Conservation (phyloP, 2,113 vertebrate species). For the Amphiprion ocellaris region DNA sequence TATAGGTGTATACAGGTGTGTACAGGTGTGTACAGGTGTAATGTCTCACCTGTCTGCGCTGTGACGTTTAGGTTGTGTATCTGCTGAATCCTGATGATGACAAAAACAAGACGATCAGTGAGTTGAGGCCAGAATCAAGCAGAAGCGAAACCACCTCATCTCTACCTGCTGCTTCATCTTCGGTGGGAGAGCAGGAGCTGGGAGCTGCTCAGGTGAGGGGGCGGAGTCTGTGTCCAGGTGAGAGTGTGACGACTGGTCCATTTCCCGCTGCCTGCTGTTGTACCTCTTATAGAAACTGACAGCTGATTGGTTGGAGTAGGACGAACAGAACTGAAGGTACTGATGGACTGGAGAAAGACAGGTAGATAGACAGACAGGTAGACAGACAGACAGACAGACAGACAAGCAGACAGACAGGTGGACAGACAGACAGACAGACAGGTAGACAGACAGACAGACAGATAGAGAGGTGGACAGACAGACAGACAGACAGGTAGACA, state of each 20-base stretch:
- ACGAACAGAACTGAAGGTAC: conserved; percentile 93
- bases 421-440: no score
- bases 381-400: neutral
- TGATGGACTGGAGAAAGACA: conserved; percentile 86
- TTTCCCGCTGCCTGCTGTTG: conserved; percentile 86
- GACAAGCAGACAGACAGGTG: no score
- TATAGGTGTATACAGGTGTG: no score
- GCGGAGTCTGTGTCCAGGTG: conserved; percentile 78
- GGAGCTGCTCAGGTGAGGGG: conserved; percentile 76
- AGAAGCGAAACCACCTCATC: no score
- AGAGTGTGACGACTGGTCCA: conserved; percentile 88
- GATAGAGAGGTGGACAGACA: no score
- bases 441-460: no score
- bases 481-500: no score
- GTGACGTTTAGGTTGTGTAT: neutral
- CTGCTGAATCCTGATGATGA: conserved; percentile 33
- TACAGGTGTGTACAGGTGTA: neutral
- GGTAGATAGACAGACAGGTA: neutral
- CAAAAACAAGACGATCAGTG: neutral
- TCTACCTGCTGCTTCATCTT: conserved; percentile 94
- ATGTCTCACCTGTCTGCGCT: conserved; percentile 43
- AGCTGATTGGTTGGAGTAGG: conserved; percentile 88
- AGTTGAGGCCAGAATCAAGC: no score
- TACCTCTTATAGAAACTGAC: conserved; percentile 89
- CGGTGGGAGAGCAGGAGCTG: conserved; percentile 90